These are phyloP conservation scores for Babyrousa celebensis DNA, from an alignment of 2,797 vertebrate genomes.

Conservation along the genomic window DNA sequence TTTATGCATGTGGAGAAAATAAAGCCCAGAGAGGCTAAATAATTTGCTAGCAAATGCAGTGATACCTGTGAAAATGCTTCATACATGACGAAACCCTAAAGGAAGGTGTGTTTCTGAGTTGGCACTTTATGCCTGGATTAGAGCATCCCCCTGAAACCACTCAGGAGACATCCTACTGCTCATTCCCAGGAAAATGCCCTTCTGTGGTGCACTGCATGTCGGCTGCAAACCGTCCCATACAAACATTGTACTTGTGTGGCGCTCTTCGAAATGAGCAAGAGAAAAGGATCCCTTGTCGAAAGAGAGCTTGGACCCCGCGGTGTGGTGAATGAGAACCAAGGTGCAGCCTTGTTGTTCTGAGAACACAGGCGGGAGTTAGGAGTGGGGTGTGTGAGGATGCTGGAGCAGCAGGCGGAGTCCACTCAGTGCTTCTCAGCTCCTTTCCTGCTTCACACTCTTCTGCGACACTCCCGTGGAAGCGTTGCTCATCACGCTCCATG, in stretches of 20 bases:
- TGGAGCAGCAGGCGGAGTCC: not conserved
- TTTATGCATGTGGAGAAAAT: not conserved
- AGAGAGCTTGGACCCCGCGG: slow-evolving; percentile 6
- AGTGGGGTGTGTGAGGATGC: not conserved
- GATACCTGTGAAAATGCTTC: not conserved
- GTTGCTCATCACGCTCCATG: accelerated
- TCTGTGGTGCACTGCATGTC: slow-evolving; percentile 1
- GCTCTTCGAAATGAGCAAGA: not conserved
- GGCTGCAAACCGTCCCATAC: not conserved
- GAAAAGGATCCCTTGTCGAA: slow-evolving; percentile 27
- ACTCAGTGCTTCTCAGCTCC: not conserved
- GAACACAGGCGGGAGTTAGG: not conserved
- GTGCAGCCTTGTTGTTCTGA: not conserved
- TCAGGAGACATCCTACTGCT: slow-evolving; percentile 15
- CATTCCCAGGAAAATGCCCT: slow-evolving; percentile 9
- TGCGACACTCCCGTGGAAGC: too few species aligned
- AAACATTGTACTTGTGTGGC: slow-evolving; percentile 9
- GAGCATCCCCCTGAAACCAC: not conserved
- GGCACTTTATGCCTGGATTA: not conserved
- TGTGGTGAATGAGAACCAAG: slow-evolving; percentile 3
- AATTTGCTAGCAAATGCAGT: not conserved
- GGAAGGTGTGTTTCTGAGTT: not conserved
- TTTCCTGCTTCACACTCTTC: not conserved
- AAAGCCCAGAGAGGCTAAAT: not conserved
- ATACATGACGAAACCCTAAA: not conserved